Conservation (phyloP, 2,888 invertebrate genomes). For the Lasius platythorax region DNA sequence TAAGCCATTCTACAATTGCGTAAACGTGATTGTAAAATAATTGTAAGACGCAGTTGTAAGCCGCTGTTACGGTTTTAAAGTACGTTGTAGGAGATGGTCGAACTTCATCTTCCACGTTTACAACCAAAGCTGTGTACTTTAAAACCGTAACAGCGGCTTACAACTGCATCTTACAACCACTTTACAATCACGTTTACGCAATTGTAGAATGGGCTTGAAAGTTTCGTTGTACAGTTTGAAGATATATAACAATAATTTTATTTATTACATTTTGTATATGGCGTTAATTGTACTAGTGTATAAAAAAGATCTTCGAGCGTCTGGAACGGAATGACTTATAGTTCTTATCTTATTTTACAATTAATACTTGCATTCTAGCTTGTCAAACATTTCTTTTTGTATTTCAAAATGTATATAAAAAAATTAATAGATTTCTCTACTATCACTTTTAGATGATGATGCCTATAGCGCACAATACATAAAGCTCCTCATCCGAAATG, state of each 20-base stretch:
- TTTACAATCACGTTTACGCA: background rate
- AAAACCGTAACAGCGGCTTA: background rate
- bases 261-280: no score
- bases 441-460: conserved; percentile 13
- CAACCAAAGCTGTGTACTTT: background rate
- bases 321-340: no score
- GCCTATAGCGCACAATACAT: background rate
- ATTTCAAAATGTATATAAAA: conserved; percentile 5
- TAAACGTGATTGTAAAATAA: background rate
- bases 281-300: no score
- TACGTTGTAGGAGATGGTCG: no score
- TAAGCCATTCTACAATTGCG: conserved; percentile 8
- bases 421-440: conserved; percentile 14
- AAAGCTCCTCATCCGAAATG: background rate
- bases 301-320: no score
- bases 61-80: no score
- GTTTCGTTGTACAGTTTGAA: conserved; percentile 9
- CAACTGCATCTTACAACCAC: background rate
- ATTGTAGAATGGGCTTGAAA: background rate
- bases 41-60: background rate
- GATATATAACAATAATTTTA: conserved; percentile 10
- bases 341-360: background rate
- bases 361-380: conserved; percentile 1
- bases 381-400: background rate
- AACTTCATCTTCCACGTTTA: no score